Percentiles rank a stretch among this genome's conserved stretches.
Evolutionary conservation across 2,888 invertebrate species (phyloP).

Genomic region (Pharmacophagus antenor): DNA sequence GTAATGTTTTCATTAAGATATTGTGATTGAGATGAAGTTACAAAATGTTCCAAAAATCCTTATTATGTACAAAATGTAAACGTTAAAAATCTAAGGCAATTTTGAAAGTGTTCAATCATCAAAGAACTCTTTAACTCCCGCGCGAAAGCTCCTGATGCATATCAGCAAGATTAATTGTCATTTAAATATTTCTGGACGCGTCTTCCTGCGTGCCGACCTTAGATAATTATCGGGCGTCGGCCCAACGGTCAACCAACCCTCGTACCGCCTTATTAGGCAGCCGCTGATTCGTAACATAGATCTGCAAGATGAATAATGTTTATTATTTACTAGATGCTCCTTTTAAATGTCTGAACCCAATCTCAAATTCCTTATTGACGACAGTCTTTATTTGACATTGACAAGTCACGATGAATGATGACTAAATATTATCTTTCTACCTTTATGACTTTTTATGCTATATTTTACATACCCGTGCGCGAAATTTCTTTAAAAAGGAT

Average conservation of each 20-base stretch:
- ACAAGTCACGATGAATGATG: too few species aligned
- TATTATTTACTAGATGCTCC: too few species aligned
- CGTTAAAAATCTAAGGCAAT: not conserved
- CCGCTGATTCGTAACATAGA: constrained; percentile 1
- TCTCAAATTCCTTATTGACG: too few species aligned
- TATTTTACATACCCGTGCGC: too few species aligned
- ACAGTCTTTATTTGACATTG: too few species aligned
- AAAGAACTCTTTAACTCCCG: not conserved
- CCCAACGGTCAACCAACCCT: constrained; percentile 12
- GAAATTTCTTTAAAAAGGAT: too few species aligned
- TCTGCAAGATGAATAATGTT: not conserved
- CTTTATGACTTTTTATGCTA: too few species aligned
- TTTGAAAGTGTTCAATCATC: constrained; percentile 14
- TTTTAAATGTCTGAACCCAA: too few species aligned
- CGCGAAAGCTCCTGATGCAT: constrained; percentile 26
- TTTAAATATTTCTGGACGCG: constrained; percentile 23
- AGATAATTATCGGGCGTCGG: constrained; percentile 22
- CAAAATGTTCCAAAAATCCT: not conserved
- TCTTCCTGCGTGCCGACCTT: constrained; percentile 7
- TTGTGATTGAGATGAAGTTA: not conserved
- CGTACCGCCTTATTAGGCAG: constrained; percentile 17
- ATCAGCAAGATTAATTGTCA: constrained; percentile 28
- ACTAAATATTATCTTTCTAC: too few species aligned
- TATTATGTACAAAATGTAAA: not conserved
- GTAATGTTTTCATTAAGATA: not conserved